A percentile compares a stretch with the other conserved stretches of the same genome.
Conservation (phyloP, 2,113 vertebrate species). For the Protomyctophum bolini region DNA sequence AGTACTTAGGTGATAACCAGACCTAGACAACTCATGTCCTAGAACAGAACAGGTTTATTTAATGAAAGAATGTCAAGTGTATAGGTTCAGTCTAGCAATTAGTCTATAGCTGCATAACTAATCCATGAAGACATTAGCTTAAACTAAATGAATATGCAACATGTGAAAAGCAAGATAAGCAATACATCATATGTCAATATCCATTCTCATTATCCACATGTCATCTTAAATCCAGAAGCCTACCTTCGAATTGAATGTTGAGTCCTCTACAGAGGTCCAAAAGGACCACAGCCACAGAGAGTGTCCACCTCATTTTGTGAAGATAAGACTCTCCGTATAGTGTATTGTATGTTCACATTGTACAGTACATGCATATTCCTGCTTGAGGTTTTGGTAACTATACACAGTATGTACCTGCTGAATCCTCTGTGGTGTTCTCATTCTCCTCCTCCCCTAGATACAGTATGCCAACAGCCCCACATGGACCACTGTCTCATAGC, state of each 20-base stretch:
- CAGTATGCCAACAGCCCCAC: conserved; percentile 33
- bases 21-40: conserved; percentile 81
- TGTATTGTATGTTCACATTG: conserved; percentile 43
- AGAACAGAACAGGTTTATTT: conserved; percentile 17
- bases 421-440: conserved; percentile 52
- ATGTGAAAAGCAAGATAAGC: not conserved
- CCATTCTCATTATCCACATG: not conserved
- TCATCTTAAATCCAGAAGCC: conserved; percentile 35
- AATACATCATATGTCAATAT: not conserved
- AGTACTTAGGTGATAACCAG: conserved; percentile 85
- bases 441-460: conserved; percentile 50
- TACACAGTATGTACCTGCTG: conserved; percentile 38
- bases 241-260: conserved; percentile 66
- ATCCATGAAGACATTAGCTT: not conserved
- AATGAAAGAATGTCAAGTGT: not conserved
- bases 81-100: not conserved
- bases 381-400: conserved; percentile 42
- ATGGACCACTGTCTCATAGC: conserved; percentile 26
- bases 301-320: conserved; percentile 69
- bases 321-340: conserved; percentile 28
- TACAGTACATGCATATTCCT: conserved; percentile 31
- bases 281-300: conserved; percentile 50
- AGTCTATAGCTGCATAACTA: not conserved
- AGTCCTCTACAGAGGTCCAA: conserved; percentile 57
- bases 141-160: not conserved